Percentiles rank a stretch among this genome's conserved stretches.
Conservation (phyloP, 2,888 invertebrate genomes). For the Phoronis australis region DNA sequence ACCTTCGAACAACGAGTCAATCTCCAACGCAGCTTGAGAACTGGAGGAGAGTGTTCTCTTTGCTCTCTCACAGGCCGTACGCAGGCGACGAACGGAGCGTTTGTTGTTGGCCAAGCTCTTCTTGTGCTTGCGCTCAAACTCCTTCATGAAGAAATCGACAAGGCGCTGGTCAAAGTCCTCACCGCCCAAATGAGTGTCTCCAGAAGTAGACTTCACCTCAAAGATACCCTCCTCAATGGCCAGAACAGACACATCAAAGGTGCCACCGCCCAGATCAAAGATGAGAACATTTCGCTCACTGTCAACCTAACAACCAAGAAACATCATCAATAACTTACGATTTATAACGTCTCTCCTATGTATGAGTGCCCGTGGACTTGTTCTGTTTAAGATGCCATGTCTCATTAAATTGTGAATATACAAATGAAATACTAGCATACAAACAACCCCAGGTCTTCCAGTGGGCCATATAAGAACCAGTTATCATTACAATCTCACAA, state of each 20-base stretch:
- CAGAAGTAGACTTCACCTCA: slow-evolving; percentile 89
- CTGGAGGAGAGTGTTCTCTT: slow-evolving; percentile 61
- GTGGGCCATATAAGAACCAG: too few relatives aligned
- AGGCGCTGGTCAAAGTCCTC: slow-evolving; percentile 64
- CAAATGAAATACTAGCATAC: too few relatives aligned
- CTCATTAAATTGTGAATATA: too few relatives aligned
- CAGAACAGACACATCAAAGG: slow-evolving; percentile 90
- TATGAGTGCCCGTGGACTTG: too few relatives aligned
- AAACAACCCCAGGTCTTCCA: too few relatives aligned
- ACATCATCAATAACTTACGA: too few relatives aligned
- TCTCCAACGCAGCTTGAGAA: slow-evolving; percentile 68
- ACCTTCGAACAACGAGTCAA: slow-evolving; percentile 93
- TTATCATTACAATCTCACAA: too few relatives aligned
- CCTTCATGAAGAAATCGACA: slow-evolving; percentile 51
- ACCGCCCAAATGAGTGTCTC: slow-evolving; percentile 89
- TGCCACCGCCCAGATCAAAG: slow-evolving; percentile 75
- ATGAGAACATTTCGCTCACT: slow-evolving; percentile 60
- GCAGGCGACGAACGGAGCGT: slow-evolving; percentile 80
- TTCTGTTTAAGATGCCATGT: too few relatives aligned
- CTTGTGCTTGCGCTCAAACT: slow-evolving; percentile 53
- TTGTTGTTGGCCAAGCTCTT: slow-evolving; percentile 64
- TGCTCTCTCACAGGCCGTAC: slow-evolving; percentile 78
- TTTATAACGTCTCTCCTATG: too few relatives aligned
- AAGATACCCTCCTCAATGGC: slow-evolving; percentile 92
- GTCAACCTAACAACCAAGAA: slow-evolving; percentile 28